phyloP scores from a whole-genome alignment of 2,888 invertebrate genomes.

The Acanthoscelides obtectus region DNA sequence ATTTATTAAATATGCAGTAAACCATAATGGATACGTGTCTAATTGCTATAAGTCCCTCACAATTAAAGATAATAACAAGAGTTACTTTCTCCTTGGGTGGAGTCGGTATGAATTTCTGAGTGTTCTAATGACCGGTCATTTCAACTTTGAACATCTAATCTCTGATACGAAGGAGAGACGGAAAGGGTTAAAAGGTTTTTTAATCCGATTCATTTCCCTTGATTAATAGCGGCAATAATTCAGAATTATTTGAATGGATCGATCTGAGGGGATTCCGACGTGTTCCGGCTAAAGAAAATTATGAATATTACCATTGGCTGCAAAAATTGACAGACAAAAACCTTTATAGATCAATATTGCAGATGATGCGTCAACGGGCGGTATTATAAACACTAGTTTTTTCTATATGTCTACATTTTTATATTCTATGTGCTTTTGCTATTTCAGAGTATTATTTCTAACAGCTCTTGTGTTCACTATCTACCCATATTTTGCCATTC shows the following conservation, averaged over 20 bases:
- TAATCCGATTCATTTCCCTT: not conserved
- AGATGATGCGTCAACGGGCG: no score
- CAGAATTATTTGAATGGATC: not conserved
- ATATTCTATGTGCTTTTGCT: no score
- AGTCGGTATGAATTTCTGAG: not conserved
- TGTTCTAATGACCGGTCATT: not conserved
- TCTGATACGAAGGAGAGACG: not conserved
- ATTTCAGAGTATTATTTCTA: no score
- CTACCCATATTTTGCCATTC: no score
- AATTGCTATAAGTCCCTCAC: not conserved
- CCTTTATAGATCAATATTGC: no score
- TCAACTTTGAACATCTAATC: not conserved
- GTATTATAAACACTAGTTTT: no score
- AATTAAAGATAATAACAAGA: not conserved
- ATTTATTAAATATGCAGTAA: no score
- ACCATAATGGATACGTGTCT: not conserved
- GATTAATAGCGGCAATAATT: not conserved
- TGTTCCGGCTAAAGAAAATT: not conserved
- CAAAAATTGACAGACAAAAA: not conserved
- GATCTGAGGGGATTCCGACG: not conserved
- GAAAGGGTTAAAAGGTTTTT: not conserved
- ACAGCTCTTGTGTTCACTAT: no score
- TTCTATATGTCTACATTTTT: no score
- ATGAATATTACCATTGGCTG: not conserved
- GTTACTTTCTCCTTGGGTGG: not conserved